Base-by-base conservation (phyloP, 2,888 invertebrate species). In the Antheraea yamamai region DNA sequence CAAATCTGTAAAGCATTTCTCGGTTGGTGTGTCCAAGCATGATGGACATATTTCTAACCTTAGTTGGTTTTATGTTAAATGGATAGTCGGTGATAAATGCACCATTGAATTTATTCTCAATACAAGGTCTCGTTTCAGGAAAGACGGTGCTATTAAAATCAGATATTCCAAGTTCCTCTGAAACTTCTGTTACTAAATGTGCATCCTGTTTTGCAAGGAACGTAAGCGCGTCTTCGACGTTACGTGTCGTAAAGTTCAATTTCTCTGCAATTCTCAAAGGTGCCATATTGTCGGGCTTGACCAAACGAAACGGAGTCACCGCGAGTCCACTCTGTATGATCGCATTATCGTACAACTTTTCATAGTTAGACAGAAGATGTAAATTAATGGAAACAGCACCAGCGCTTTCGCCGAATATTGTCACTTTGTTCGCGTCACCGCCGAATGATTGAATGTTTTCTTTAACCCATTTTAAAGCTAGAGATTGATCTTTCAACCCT, bases 381-480 rank as follows among this genome's bases (percentile, higher is more conserved):
- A 81, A 80, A n/a, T 82, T 80, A 0, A 81, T 75, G 0, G 86
- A 82, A 14, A 76, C 76, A 1, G 79, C 83, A 26, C 86, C 88
- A 30, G 87, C 83, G 74, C 86, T 86, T 58, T 84, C 80, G 0
- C 87, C 88, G 47, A 84, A 82, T 1, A 84, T 47, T 0, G 87
- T 86, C 26, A 74, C 47, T 71, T 80, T 79, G 14, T 80, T 78
- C 0, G 81, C 52, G 51, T 87, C 81, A 0, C 85, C 85, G 18
- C 88, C 86, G 58, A 88, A 88, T 23, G 78, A 73, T 20, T 74
- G 81, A 18, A 88, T 88, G 76, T 88, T 87, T 1, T 82, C 79
- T 18, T 84, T 83, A 6, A 88, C 78, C 88, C 88, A 88, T n/a
- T 80, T 78, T 18, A 88, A 52, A 18, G 86, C 88, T 47, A 84